Percentiles rank a stretch among this genome's conserved stretches.
Conservation (phyloP, 2,888 invertebrate species). For the Bellardia bayeri region DNA sequence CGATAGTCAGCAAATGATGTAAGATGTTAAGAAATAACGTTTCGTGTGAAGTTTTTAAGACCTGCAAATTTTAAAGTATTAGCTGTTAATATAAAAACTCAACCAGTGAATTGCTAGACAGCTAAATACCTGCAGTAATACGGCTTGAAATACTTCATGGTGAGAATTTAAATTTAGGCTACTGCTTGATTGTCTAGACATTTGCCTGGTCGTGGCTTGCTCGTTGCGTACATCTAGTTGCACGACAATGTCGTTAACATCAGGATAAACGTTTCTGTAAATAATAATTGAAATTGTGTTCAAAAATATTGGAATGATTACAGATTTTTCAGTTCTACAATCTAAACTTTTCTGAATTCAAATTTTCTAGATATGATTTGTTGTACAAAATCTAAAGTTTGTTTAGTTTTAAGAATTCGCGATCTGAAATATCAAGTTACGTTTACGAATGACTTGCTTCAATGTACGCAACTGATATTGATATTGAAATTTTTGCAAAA, state of each 20-base stretch:
- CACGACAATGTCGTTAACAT: conserved; percentile 91
- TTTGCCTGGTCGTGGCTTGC: conserved; percentile 90
- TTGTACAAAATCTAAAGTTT: too few species aligned
- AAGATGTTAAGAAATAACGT: conserved; percentile 95
- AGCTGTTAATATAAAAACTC: too few species aligned
- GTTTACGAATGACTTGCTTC: too few species aligned
- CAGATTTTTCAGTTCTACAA: too few species aligned
- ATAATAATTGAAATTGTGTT: neutral
- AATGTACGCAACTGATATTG: too few species aligned
- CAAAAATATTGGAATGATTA: neutral
- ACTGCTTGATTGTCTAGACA: conserved; percentile 90
- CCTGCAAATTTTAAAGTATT: conserved; percentile 84
- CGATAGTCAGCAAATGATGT: conserved; percentile 95
- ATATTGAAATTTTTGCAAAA: too few species aligned
- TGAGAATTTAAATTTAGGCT: conserved; percentile 95
- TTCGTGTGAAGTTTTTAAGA: conserved; percentile 96
- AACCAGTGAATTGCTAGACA: too few species aligned
- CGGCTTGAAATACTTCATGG: conserved; percentile 96
- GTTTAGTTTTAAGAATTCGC: too few species aligned
- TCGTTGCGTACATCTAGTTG: conserved; percentile 98
- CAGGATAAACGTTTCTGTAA: conserved; percentile 85
- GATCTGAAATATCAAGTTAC: too few species aligned
- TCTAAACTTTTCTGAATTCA: too few species aligned
- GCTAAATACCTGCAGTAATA: conserved; percentile 91
- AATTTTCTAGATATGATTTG: too few species aligned